These are phyloP conservation scores for Antedon mediterranea DNA, from an alignment of 53 echinoderm and acorn worm genomes.

Conservation along the genomic window DNA sequence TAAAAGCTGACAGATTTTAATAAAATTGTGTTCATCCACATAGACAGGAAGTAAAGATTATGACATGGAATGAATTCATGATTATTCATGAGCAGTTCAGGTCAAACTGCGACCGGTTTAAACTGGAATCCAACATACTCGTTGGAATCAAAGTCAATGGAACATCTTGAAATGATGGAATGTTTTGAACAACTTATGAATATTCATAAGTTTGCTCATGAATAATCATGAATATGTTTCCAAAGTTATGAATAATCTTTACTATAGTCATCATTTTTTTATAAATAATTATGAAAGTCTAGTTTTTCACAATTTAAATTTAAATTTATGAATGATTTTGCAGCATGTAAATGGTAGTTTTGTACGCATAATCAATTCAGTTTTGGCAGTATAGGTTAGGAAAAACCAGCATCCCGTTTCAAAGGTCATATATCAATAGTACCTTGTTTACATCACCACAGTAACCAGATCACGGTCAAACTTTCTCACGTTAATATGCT, in stretches of 20 bases:
- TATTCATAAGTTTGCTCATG: not conserved
- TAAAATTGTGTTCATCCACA: too few species aligned
- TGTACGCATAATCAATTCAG: not conserved
- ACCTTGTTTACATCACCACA: not conserved
- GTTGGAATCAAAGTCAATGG: not conserved
- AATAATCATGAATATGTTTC: too few species aligned
- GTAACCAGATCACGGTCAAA: not conserved
- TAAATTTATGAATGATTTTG: not conserved
- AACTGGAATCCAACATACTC: not conserved
- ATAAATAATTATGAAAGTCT: too few species aligned
- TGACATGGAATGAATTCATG: too few species aligned
- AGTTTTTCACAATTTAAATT: too few species aligned
- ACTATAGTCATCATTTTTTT: too few species aligned
- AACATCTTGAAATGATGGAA: not conserved
- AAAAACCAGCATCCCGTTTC: not conserved
- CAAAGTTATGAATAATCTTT: too few species aligned
- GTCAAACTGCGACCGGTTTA: not conserved
- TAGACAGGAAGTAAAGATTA: too few species aligned
- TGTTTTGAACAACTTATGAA: not conserved
- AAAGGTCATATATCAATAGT: not conserved
- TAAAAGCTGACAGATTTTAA: too few species aligned
- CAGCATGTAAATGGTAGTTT: not conserved
- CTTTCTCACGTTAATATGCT: not conserved
- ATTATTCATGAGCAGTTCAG: not conserved
- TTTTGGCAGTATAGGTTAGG: not conserved